Percentiles rank a stretch among this genome's conserved stretches.
These are phyloP conservation scores for Brachionus rubens DNA, from an alignment of 1,140 invertebrate genomes.

Conservation along the genomic window DNA sequence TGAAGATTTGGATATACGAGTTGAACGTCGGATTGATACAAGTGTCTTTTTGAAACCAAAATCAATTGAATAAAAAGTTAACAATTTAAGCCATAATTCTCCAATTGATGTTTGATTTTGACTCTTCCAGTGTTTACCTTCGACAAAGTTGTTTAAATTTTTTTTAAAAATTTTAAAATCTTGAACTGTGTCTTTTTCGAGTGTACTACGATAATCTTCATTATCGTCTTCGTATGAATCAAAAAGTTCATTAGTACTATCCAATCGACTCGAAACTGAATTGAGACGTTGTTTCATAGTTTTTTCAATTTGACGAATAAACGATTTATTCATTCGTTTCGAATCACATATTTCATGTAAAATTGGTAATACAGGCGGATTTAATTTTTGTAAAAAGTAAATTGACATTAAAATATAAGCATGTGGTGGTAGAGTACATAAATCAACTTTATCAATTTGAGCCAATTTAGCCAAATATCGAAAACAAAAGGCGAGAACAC, in stretches of 20 bases:
- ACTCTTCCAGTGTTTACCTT: background rate
- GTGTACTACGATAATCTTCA: background rate
- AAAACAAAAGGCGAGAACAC: constrained; percentile 33
- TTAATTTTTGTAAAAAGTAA: constrained; percentile 55
- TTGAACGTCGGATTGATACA: constrained; percentile 56
- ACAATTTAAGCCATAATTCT: constrained; percentile 60
- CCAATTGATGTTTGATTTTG: constrained; percentile 50
- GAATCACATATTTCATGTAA: constrained; percentile 51
- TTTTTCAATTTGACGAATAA: too few relatives aligned
- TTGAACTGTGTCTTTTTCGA: background rate
- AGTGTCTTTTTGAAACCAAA: constrained; percentile 58
- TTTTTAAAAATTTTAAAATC: background rate
- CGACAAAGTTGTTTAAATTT: background rate
- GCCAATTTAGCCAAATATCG: constrained; percentile 52
- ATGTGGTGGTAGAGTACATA: constrained; percentile 57
- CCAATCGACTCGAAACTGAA: too few relatives aligned
- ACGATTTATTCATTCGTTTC: constrained; percentile 10
- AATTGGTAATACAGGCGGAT: constrained; percentile 55
- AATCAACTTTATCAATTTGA: constrained; percentile 54
- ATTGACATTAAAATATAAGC: constrained; percentile 55
- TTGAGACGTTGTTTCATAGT: too few relatives aligned
- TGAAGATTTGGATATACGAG: constrained; percentile 52
- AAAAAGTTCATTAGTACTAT: background rate
- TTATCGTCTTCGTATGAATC: background rate
- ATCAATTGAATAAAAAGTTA: constrained; percentile 60